Percentiles rank a stretch among this genome's conserved stretches.
Evolutionary conservation across 2,113 vertebrate species (phyloP).

Genomic region (Boulengeromyrus knoepffleri): DNA sequence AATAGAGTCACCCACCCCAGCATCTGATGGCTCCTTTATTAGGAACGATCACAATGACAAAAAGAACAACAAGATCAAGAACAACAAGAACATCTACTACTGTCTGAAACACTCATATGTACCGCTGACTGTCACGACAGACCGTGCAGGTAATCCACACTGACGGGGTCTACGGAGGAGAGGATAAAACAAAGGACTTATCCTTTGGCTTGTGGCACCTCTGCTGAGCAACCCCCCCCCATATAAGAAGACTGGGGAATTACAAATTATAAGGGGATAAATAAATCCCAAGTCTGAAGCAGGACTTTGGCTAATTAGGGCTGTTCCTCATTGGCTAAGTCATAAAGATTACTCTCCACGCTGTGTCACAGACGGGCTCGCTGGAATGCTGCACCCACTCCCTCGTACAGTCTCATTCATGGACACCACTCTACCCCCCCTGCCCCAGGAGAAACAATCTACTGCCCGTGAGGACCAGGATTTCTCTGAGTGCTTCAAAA

Average conservation of each 20-base stretch:
- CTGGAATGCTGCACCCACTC: neutral
- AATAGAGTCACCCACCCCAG: neutral
- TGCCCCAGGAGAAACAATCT: neutral
- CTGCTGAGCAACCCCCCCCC: neutral
- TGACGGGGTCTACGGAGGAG: neutral
- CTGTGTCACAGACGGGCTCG: neutral
- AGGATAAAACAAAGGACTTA: neutral
- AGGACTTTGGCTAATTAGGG: neutral
- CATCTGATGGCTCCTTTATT: neutral
- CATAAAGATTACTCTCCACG: slow-evolving; percentile 35
- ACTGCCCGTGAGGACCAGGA: slow-evolving; percentile 47
- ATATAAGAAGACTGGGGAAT: neutral
- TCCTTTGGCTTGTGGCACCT: neutral
- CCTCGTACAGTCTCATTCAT: neutral
- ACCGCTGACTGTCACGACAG: neutral
- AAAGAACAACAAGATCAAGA: neutral
- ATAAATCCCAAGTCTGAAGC: neutral
- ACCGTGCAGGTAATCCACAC: neutral
- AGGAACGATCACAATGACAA: neutral
- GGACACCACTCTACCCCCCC: neutral
- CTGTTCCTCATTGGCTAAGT: slow-evolving; percentile 4
- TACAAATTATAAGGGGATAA: neutral
- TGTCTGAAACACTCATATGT: neutral
- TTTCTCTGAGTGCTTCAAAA: slow-evolving; percentile 51
- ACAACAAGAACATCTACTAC: neutral